phyloP scores from a whole-genome alignment of 2,888 invertebrate genomes.

The Micoletzkya japonica region DNA sequence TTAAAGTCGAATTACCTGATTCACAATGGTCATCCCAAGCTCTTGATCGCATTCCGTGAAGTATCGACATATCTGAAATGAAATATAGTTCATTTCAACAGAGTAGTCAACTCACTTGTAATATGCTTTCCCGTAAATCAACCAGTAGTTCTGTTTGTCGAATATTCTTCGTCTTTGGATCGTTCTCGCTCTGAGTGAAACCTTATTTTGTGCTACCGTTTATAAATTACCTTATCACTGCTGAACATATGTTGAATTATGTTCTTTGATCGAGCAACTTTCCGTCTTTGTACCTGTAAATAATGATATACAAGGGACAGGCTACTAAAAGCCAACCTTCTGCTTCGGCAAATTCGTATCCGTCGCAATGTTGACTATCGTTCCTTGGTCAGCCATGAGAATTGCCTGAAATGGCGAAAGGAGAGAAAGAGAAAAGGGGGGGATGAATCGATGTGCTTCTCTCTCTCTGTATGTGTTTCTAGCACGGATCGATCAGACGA shows the following conservation, averaged over 20 bases:
- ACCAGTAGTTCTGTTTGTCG: slow-evolving; percentile 96
- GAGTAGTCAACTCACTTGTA: slow-evolving; percentile 64
- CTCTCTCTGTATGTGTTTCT: background rate
- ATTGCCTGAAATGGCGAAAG: slow-evolving; percentile 72
- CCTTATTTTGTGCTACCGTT: background rate
- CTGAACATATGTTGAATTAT: slow-evolving; percentile 68
- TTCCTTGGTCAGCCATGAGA: slow-evolving; percentile 94
- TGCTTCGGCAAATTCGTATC: slow-evolving; percentile 85
- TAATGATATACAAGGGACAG: background rate
- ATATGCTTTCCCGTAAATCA: slow-evolving; percentile 91
- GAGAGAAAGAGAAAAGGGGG: background rate
- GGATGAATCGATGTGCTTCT: slow-evolving; percentile 13
- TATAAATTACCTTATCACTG: slow-evolving; percentile 41
- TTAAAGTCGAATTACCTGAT: slow-evolving; percentile 35
- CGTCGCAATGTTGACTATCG: slow-evolving; percentile 82
- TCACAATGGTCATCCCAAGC: slow-evolving; percentile 69
- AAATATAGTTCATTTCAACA: background rate
- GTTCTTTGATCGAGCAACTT: slow-evolving; percentile 86
- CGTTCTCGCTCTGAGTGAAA: slow-evolving; percentile 37
- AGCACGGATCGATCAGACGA: background rate
- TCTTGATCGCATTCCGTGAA: slow-evolving; percentile 87
- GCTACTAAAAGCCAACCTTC: slow-evolving; percentile 62
- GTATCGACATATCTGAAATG: slow-evolving; percentile 81
- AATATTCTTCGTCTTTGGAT: slow-evolving; percentile 83
- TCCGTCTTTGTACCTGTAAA: slow-evolving; percentile 70